Evolutionary conservation across 92 coral and sea anemone genomes (phyloP).

Genomic region (Epizoanthus illoricatus): DNA sequence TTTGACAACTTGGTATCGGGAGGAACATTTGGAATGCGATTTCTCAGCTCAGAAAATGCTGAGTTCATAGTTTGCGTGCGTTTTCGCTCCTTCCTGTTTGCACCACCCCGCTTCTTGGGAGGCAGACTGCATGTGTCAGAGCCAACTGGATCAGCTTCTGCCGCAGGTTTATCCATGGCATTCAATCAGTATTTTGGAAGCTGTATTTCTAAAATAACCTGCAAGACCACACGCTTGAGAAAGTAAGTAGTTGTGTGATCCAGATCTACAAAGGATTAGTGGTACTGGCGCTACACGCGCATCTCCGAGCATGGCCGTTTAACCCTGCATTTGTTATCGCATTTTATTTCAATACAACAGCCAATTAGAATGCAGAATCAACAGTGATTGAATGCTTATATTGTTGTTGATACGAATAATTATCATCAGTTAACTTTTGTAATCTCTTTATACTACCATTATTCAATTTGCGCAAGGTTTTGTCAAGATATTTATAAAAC

Average conservation of each 20-base stretch:
- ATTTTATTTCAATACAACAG: constrained; percentile 30
- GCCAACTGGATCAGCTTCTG: constrained; percentile 18
- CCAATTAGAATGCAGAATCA: constrained; percentile 34
- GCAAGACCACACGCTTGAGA: background rate
- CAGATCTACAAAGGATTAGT: background rate
- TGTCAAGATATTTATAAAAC: background rate
- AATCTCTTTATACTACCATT: too few species aligned
- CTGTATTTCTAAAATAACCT: background rate
- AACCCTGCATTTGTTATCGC: constrained; percentile 36
- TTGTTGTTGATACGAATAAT: constrained; percentile 3
- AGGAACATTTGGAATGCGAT: constrained; percentile 95
- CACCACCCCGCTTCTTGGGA: constrained; percentile 59
- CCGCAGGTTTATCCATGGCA: constrained; percentile 42
- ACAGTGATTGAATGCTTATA: constrained; percentile 12
- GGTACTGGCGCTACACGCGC: background rate
- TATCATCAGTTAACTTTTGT: too few species aligned
- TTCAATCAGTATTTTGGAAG: constrained; percentile 24
- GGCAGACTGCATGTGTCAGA: constrained; percentile 14
- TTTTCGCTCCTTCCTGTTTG: constrained; percentile 93
- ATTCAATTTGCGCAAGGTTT: background rate
- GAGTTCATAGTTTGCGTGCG: constrained; percentile 94
- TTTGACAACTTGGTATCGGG: constrained; percentile 95
- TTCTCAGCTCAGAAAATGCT: constrained; percentile 94
- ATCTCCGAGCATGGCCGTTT: constrained; percentile 18
- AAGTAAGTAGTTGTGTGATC: constrained; percentile 11